Evolutionary conservation across 1,140 invertebrate species (phyloP).

Genomic region (Lucilia sericata): DNA sequence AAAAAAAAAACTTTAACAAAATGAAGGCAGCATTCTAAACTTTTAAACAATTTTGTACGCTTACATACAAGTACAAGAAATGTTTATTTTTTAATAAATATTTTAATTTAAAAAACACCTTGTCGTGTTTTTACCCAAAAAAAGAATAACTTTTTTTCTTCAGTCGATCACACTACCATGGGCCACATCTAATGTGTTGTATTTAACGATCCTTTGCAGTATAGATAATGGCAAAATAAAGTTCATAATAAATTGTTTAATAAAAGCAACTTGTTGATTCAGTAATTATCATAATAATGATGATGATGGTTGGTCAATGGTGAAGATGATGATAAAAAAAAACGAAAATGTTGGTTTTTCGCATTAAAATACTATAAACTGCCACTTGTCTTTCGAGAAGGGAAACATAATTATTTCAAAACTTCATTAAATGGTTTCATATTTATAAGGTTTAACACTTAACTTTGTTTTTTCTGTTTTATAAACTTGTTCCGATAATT

Average conservation of each 20-base stretch:
- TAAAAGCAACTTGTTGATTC: slow-evolving; percentile 6
- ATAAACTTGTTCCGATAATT: too few species aligned
- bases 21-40: not conserved
- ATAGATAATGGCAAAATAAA: not conserved
- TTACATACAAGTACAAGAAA: too few species aligned
- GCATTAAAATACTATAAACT: too few species aligned
- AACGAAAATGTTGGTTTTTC: too few species aligned
- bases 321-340: not conserved
- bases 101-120: slow-evolving; percentile 13
- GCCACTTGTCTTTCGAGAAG: too few species aligned
- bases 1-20: not conserved
- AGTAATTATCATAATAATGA: slow-evolving; percentile 5
- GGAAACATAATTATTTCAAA: too few species aligned
- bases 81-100: slow-evolving; percentile 14
- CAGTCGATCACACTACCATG: not conserved
- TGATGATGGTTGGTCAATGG: not conserved
- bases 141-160: not conserved
- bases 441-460: too few species aligned
- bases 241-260: slow-evolving; percentile 3
- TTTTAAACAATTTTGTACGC: not conserved
- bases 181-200: slow-evolving; percentile 2
- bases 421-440: too few species aligned
- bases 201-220: not conserved
- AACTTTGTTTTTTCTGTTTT: too few species aligned
- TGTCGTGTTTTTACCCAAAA: not conserved